phyloP scores from a whole-genome alignment of 2,797 vertebrate species.

The Chromis chromis region DNA sequence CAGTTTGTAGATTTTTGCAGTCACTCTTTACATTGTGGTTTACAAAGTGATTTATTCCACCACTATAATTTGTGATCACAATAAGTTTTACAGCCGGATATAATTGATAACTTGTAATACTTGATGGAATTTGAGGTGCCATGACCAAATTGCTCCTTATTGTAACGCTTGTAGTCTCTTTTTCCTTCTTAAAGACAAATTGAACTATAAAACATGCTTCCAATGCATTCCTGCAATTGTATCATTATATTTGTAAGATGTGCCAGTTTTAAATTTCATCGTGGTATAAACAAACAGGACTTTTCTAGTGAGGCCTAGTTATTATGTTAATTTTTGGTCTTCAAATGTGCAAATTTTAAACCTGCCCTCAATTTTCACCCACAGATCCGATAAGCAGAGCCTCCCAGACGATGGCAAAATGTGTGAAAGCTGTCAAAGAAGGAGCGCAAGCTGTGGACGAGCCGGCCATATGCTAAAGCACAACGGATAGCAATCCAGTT shows the following conservation, averaged over 20 bases:
- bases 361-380: conserved; percentile 47
- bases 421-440: conserved; percentile 92
- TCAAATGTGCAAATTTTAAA: conserved; percentile 5
- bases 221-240: not conserved
- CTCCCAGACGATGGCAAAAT: conserved; percentile 94
- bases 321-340: not conserved
- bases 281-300: not conserved
- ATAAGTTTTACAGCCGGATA: not conserved
- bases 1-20: too few relatives aligned
- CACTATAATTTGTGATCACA: too few relatives aligned
- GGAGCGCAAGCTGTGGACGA: conserved; percentile 91
- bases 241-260: not conserved
- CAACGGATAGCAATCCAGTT: conserved; percentile 26
- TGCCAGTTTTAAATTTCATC: not conserved
- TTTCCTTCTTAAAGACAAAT: not conserved
- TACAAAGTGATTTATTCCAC: too few relatives aligned
- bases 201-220: not conserved
- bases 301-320: not conserved
- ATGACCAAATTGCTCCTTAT: not conserved
- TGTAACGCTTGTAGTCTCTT: not conserved
- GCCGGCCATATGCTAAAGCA: conserved; percentile 87
- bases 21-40: too few relatives aligned
- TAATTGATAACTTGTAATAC: not conserved
- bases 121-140: not conserved
- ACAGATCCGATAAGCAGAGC: conserved; percentile 93